Base-by-base conservation (phyloP, 2,797 vertebrate genomes). In the Adelosebastes latens region DNA sequence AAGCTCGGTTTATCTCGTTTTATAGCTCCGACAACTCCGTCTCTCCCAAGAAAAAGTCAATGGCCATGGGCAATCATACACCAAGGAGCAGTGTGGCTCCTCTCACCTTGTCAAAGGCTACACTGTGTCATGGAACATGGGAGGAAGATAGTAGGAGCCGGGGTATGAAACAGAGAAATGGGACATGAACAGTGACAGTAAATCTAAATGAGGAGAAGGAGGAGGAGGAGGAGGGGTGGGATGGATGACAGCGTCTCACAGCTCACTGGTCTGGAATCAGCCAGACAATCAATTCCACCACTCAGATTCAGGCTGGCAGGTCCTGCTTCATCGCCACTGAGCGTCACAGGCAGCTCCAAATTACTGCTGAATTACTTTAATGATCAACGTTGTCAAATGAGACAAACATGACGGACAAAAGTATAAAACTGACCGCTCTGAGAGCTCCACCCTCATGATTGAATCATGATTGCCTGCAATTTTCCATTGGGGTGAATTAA, bases 261-360 rank as follows among this genome's bases (percentile, higher is more conserved):
- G 91, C 80, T 89, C 90, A 88, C 79, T 90, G 91, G 82, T 90
- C 84, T 86, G 90, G 91, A 95, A 93, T 90, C 85, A 81, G 72
- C 34, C 77, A 71, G 70, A 72, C 82, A 87, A 93, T 93, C 89
- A 89, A 90, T 92, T 91, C 77, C 88, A 88, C 56, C 73, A 80
- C 75, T 86, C 86, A 74, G 74, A 85, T 69, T 62, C 83, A 72
- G 77, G 29, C 58, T 82, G 82, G 69, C 87, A 82, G 84, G 75
- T 81, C 53, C 56, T 18, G 79, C 79, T 77, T 83, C 81, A 63
- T 16, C 32, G 22, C 29, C 71, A 72, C 77, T 6, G 67, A 76
- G 65, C 77, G 3, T 75, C 82, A 77, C 63, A 49, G 29, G 67
- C 65, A 52, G 42, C 18, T 22, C 12, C 63, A 42, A 61, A 70